Base-by-base conservation (phyloP, 2,113 vertebrate genomes). In the Lipotes vexillifer region DNA sequence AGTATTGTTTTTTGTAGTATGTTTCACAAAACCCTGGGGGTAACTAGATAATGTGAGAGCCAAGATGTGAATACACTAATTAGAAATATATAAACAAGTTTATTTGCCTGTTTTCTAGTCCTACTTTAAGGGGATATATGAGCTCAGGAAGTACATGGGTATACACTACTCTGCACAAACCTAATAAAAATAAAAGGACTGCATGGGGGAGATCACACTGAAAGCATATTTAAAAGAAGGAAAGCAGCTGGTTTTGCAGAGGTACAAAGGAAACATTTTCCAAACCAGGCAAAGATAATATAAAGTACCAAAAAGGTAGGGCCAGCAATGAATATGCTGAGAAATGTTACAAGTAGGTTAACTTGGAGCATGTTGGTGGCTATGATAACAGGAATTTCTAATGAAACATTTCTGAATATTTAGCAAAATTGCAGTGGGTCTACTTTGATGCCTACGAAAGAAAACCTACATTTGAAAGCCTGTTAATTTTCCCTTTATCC, bases 121-220 rank as follows among this genome's bases (percentile, higher is more conserved):
- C 55, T 59, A 83, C 4, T 18, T 21, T 74, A 31, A 25, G 27
- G 46, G 61, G n/a, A 68, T 31, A 72, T 77, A 82, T 83, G 66
- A 94, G 46, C n/a, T 74, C 17, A 96, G 88, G 82, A 88, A 80
- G 61, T 21, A 65, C 2, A 61, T 1, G 57, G 55, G n/a, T 81
- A 36, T 41, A 55, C 15, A 95, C 52, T 52, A 38, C 27, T 20
- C 88, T 8, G 59, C 36, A 82, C 29, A 78, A 63, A 82, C 33
- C 46, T 78, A 65, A 90, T 90, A 88, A 90, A 95, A 81, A 68
- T 78, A 89, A 93, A 83, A 84, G 31, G 29, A 82, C 59, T n/a
- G 85, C 61, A 61, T 4, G 7, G 61, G 49, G 49, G 29, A 87
- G 78, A 66, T 65, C 15, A 52, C 6, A 23, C 0, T 61, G 74